Percentiles rank a stretch among this genome's conserved stretches.
Evolutionary conservation across 2,113 vertebrate genomes (phyloP).

Genomic region (Pseudois nayaur): DNA sequence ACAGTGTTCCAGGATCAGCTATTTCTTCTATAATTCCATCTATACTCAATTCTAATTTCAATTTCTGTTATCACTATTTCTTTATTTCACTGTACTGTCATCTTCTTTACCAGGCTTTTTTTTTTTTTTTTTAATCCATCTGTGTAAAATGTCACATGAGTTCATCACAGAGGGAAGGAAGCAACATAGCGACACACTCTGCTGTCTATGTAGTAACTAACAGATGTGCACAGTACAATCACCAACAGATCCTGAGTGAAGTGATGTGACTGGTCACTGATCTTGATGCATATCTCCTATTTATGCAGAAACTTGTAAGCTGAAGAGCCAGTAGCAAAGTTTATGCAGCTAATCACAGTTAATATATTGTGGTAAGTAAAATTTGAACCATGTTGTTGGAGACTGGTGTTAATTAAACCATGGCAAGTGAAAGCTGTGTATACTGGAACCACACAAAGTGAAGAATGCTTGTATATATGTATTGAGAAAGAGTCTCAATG

Average conservation of each 20-base stretch:
- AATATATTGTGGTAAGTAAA: not conserved
- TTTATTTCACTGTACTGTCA: not conserved
- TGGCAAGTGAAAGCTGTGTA: not conserved
- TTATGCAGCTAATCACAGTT: not conserved
- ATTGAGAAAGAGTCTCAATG: not conserved
- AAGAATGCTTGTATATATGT: not conserved
- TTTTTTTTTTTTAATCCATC: not conserved
- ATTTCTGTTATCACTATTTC: not conserved
- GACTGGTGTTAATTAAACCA: not conserved
- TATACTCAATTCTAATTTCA: not conserved
- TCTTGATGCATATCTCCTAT: not conserved
- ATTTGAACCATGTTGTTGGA: not conserved
- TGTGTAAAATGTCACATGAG: not conserved
- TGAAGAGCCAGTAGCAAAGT: not conserved
- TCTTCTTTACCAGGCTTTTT: not conserved
- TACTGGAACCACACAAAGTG: not conserved
- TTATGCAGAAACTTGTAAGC: not conserved
- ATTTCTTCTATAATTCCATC: not conserved
- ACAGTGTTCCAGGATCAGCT: not conserved
- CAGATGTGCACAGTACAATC: rapidly evolving
- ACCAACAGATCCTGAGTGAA: not conserved
- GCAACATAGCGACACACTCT: not conserved
- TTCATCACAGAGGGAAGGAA: not conserved
- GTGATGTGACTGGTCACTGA: not conserved
- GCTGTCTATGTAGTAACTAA: not conserved